Percentiles rank a stretch among this genome's conserved stretches.
phyloP scores from a whole-genome alignment of 1,140 invertebrate species.

The Plutomurus gul region DNA sequence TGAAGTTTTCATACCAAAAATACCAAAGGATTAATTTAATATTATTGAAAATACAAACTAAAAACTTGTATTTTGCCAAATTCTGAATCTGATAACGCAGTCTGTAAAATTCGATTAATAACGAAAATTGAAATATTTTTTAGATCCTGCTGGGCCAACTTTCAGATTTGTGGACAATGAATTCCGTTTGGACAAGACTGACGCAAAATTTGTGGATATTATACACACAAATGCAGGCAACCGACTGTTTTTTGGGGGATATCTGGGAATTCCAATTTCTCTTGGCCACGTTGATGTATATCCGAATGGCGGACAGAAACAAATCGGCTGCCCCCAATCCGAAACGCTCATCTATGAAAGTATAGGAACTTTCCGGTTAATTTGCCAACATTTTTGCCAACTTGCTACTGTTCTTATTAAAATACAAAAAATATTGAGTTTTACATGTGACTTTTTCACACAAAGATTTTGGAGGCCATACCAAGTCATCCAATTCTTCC shows the following conservation, averaged over 20 bases:
- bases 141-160: constrained; percentile 48
- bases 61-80: too few species aligned
- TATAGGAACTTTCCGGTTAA: too few species aligned
- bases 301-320: constrained; percentile 42
- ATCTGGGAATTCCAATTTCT: constrained; percentile 37
- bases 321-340: constrained; percentile 36
- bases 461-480: too few species aligned
- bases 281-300: constrained; percentile 50
- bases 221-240: constrained; percentile 48
- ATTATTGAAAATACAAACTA: too few species aligned
- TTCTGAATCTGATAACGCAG: too few species aligned
- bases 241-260: constrained; percentile 30
- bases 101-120: too few species aligned
- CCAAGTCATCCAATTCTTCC: too few species aligned
- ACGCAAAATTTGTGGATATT: constrained; percentile 51
- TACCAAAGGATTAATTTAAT: not conserved
- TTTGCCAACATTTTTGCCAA: not conserved
- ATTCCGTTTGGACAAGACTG: constrained; percentile 46
- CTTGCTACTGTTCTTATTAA: too few species aligned
- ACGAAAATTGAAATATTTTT: too few species aligned
- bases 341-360: constrained; percentile 38
- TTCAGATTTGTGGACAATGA: constrained; percentile 47
- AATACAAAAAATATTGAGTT: too few species aligned
- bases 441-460: too few species aligned
- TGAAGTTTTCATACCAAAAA: too few species aligned